These are phyloP conservation scores for Cepphus grylle DNA, from an alignment of 2,113 vertebrate species.

Conservation along the genomic window DNA sequence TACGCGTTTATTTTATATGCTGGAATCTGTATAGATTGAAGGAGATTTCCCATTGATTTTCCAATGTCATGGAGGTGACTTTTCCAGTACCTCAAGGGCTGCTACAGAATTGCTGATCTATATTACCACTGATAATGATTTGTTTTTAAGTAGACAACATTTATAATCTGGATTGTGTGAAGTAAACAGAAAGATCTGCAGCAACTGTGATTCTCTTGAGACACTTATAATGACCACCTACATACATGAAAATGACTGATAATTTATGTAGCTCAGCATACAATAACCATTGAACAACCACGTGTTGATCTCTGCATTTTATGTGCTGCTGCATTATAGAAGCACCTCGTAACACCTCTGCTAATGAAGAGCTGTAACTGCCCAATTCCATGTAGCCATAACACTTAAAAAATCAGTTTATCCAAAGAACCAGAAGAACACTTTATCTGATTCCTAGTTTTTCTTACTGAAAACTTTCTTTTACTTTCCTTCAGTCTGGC, in stretches of 20 bases:
- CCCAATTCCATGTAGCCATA: not conserved
- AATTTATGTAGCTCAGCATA: not conserved
- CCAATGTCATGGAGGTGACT: not conserved
- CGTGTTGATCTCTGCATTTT: not conserved
- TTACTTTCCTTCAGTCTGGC: not conserved
- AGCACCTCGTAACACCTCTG: not conserved
- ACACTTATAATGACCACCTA: not conserved
- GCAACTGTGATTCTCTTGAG: not conserved
- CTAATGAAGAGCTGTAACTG: not conserved
- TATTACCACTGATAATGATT: not conserved
- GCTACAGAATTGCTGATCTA: not conserved
- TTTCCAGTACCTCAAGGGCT: not conserved
- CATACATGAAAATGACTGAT: not conserved
- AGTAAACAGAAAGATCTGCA: not conserved
- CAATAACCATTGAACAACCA: not conserved
- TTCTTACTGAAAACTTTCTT: not conserved
- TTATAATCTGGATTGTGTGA: not conserved
- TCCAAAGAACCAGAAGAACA: not conserved
- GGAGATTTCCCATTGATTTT: slow-evolving; percentile 14
- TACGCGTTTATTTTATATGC: not conserved
- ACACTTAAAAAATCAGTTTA: not conserved
- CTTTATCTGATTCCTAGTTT: not conserved
- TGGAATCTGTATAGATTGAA: not conserved
- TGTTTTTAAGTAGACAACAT: not conserved
- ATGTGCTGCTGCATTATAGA: not conserved